Conservation (phyloP, 2,888 invertebrate species). For the Leptinotarsa tumamoca region DNA sequence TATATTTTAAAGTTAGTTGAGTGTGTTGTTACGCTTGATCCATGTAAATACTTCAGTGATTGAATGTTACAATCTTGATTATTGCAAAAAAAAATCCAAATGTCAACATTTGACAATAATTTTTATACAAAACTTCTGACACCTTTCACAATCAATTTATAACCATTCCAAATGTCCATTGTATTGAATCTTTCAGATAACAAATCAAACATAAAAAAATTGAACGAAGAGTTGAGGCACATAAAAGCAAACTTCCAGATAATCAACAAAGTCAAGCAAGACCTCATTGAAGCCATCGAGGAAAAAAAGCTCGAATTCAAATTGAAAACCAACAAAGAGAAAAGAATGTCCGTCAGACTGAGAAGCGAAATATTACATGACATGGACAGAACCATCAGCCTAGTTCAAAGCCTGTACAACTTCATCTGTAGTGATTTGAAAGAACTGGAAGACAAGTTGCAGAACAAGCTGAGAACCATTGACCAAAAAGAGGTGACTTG, state of each 20-base stretch:
- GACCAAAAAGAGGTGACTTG: conserved; percentile 57
- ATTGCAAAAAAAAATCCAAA: too few species aligned
- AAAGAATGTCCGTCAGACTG: background rate
- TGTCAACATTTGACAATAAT: background rate
- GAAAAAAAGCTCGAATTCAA: background rate
- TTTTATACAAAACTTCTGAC: background rate
- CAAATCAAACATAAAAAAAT: background rate
- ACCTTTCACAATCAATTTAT: background rate
- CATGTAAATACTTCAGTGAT: too few species aligned
- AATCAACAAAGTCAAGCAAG: background rate
- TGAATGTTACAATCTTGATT: too few species aligned
- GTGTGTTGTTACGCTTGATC: too few species aligned
- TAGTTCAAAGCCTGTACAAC: conserved; percentile 50
- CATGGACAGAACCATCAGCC: conserved; percentile 35
- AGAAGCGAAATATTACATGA: background rate
- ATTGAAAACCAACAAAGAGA: conserved; percentile 1
- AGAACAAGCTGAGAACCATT: conserved; percentile 45
- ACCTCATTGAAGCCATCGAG: background rate
- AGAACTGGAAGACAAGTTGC: conserved; percentile 41
- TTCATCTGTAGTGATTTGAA: conserved; percentile 46
- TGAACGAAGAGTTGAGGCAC: background rate
- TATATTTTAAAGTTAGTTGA: too few species aligned
- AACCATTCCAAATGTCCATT: conserved; percentile 2
- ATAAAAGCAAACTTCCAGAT: conserved; percentile 2
- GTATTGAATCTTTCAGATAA: conserved; percentile 3